These are phyloP conservation scores for Thamnophis elegans DNA, from an alignment of 2,797 vertebrate species.

Conservation along the genomic window DNA sequence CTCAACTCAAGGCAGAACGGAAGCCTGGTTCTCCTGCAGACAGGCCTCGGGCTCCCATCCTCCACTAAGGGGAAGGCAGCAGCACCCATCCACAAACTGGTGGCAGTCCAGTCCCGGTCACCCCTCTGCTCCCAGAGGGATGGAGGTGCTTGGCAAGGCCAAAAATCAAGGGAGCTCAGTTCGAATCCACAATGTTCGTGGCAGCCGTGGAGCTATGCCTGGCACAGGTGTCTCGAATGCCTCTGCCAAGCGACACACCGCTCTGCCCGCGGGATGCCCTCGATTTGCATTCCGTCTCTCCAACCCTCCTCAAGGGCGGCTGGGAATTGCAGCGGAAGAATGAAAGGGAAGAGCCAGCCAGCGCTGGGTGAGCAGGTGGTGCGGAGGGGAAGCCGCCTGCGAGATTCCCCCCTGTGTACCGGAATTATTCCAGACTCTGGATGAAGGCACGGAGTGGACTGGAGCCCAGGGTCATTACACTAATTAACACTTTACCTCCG, in stretches of 20 bases:
- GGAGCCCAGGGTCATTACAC: slow-evolving; percentile 85
- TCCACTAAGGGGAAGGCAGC: not conserved
- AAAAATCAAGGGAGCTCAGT: not conserved
- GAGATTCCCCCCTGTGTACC: slow-evolving; percentile 57
- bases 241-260: not conserved
- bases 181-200: not conserved
- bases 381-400: slow-evolving; percentile 47
- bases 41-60: not conserved
- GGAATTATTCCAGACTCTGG: slow-evolving; percentile 59
- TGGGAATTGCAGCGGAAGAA: slow-evolving; percentile 57
- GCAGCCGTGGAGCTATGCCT: not conserved
- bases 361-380: slow-evolving; percentile 60
- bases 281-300: slow-evolving; percentile 36
- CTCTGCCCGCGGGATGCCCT: not conserved
- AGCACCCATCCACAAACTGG: not conserved
- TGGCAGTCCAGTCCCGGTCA: not conserved
- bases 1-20: not conserved
- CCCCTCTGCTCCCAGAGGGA: not conserved
- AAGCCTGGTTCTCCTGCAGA: not conserved
- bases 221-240: slow-evolving; percentile 45
- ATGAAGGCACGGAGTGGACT: slow-evolving; percentile 76
- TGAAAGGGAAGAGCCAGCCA: not conserved
- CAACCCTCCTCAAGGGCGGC: slow-evolving; percentile 31
- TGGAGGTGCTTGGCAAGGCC: accelerated
- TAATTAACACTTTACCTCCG: slow-evolving; percentile 92